Conservation (phyloP, 2,113 vertebrate species). For the Orycteropus afer region DNA sequence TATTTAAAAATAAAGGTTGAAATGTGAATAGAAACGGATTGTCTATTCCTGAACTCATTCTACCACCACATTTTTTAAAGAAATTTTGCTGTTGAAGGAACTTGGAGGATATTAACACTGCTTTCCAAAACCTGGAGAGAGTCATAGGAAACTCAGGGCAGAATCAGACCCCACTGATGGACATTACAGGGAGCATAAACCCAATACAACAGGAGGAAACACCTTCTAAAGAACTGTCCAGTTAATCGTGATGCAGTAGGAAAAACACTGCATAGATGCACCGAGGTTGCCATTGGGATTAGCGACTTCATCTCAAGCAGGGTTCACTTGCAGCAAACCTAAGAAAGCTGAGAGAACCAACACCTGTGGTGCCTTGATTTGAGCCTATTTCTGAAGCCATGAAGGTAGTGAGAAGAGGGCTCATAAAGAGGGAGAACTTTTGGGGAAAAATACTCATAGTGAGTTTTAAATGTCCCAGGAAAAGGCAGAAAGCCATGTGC, state of each 20-base stretch:
- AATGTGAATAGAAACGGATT: constrained; percentile 8
- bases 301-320: rapidly evolving
- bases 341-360: neutral
- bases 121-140: neutral
- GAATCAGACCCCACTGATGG: rapidly evolving
- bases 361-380: neutral
- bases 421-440: neutral
- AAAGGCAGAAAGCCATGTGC: neutral
- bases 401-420: neutral
- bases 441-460: neutral
- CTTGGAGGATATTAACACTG: neutral
- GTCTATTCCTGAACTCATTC: constrained; percentile 25
- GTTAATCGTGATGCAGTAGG: neutral
- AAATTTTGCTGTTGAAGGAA: constrained; percentile 21
- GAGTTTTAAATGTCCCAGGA: neutral
- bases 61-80: neutral
- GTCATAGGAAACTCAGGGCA: neutral
- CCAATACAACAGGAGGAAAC: neutral
- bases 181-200: neutral
- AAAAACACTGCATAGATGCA: neutral
- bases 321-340: neutral
- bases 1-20: constrained; percentile 67
- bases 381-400: neutral
- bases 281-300: too few relatives aligned
- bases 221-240: neutral